Base-by-base conservation (phyloP, 1,140 invertebrate genomes). In the Euwallacea similis region DNA sequence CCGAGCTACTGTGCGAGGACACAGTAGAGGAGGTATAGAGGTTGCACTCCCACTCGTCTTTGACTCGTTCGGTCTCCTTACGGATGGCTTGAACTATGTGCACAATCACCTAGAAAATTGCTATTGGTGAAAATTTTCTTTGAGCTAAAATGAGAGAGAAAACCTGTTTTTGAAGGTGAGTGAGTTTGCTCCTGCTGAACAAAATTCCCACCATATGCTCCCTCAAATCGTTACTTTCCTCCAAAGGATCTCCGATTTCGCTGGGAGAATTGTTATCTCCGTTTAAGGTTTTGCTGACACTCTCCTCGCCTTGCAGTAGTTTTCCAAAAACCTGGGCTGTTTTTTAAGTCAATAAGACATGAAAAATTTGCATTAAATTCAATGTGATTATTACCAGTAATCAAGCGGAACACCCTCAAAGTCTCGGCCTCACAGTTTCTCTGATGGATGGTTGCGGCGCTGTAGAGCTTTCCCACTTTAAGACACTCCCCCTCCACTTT, bases 171-270 rank as follows among this genome's bases (percentile, higher is more conserved):
- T 98, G 97, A 33, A 98, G 84, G 79, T 97, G 93, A 0, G 95
- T 97, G 0, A 98, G 84, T 81, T 97, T 97, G 78, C 93, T 96
- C 55, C 95, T 87, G 74, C 94, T 96, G 82, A 98, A 98, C 11
- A 98, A 84, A 75, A 98, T 98, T 61, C 96, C 96, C 15, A 98
- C 96, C 88, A 98, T 96, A 78, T 98, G 96, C 81, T 98, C 96
- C 15, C 95, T 89, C 0, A 98, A 84, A 82, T 98, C 95, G 68
- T 92, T 93, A 77, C 92, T 92, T 64, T 90, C 89, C 53, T 88
- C 87, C 13, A 85, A 77, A 73, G 87, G 85, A 67, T 87, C 84
- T 64, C 84, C 82, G 62, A 78, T 81, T 68, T 83, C 75, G 74
- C 85, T 81, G 42, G 80, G 74, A 66, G 78, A 69, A 33, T 4